Conservation (phyloP, 2,888 invertebrate genomes). For the Ochropacha duplaris region DNA sequence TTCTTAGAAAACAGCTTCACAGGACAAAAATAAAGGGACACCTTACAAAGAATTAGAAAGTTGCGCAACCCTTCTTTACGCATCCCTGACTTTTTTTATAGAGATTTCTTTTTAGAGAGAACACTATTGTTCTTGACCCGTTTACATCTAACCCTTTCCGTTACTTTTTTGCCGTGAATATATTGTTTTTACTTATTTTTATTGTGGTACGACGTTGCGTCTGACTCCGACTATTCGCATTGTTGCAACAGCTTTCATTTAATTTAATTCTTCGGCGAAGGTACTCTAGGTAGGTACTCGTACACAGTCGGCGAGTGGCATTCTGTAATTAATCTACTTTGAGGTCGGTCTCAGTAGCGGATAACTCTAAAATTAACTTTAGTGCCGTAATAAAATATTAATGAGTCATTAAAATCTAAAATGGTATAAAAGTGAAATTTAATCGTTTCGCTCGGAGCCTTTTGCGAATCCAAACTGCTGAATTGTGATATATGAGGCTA, state of each 20-base stretch:
- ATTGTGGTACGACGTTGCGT: slow-evolving; percentile 34
- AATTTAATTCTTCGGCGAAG: slow-evolving; percentile 1
- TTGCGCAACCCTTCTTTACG: slow-evolving; percentile 80
- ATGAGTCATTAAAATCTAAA: slow-evolving; percentile 80
- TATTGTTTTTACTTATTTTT: slow-evolving; percentile 60
- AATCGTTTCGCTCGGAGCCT: slow-evolving; percentile 66
- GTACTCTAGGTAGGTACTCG: background rate
- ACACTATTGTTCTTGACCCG: slow-evolving; percentile 67
- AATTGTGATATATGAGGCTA: slow-evolving; percentile 68
- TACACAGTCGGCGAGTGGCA: slow-evolving; percentile 30
- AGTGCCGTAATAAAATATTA: slow-evolving; percentile 76
- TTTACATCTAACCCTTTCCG: slow-evolving; percentile 77
- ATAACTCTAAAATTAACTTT: slow-evolving; percentile 79
- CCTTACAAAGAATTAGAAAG: slow-evolving; percentile 81
- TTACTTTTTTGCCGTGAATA: slow-evolving; percentile 60
- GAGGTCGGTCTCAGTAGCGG: slow-evolving; percentile 72
- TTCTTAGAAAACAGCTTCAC: slow-evolving; percentile 64
- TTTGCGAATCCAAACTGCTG: slow-evolving; percentile 60
- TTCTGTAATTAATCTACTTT: slow-evolving; percentile 60
- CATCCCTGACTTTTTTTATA: slow-evolving; percentile 64
- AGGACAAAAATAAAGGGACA: slow-evolving; percentile 54
- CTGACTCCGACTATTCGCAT: slow-evolving; percentile 19
- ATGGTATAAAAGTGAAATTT: slow-evolving; percentile 81
- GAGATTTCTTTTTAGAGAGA: slow-evolving; percentile 61
- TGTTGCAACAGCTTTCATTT: slow-evolving; percentile 11